Base-by-base conservation (phyloP, 1,140 invertebrate genomes). In the Calliopsis andreniformis region DNA sequence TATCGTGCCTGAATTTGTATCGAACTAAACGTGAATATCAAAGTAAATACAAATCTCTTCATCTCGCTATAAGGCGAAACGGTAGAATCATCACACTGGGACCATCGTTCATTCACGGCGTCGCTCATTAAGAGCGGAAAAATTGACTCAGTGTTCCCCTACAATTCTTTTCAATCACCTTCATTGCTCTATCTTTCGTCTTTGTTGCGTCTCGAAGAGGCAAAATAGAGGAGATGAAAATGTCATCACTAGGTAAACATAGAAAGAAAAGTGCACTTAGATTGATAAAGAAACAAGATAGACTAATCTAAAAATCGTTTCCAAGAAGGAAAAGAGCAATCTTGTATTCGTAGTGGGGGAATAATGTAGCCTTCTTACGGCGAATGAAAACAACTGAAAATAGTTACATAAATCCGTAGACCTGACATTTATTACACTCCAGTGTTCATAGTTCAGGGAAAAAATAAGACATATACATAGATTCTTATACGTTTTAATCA, bases 1-100 rank as follows among this genome's bases (percentile, higher is more conserved):
- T n/a, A 67, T 75, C 63, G 71, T 75, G 71, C 71, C 71, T 75
- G 51, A 75, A 75, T 67, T 58, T 75, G 23, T 67, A 75, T n/a
- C 28, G 43, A 30, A 28, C 20, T 35, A 67, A 39, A 75, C 51
- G 32, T 53, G 23, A 75, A 45, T 35, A 53, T 39, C 20, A 35
- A 10, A 39, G 35, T 39, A 39, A 77, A 43, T 62, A 55, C 49
- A 45, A 45, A 76, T 18, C 23, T 35, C n/a, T 71, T 68, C 39
- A 2, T 23, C 47, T n/a, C 23, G 0, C 23, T 64, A n/a, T n/a
- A n/a, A 72, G 47, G 28, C 10, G 16, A 8, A 72, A 30, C 45
- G n/a, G 39, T 59, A 59, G 42, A 76, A 39, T 49, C 42, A 14
- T 30, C 43, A 76, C 18, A 43, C 66, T 55, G 73, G 73, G 73